Conservation (phyloP, 2,888 invertebrate species). For the Leptinotarsa haldemani region DNA sequence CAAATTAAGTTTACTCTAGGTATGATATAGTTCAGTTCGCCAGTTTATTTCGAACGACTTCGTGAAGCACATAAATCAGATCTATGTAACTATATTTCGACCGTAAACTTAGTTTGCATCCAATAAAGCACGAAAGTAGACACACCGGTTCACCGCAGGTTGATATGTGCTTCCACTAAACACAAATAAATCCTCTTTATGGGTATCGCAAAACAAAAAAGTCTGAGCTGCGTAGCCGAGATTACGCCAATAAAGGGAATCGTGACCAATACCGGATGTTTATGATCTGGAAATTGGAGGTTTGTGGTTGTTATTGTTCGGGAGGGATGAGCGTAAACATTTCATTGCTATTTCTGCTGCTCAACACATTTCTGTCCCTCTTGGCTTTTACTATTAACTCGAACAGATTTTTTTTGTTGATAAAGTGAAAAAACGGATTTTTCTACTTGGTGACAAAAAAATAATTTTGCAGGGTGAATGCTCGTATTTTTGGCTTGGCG, state of each 20-base stretch:
- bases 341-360: background rate
- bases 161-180: conserved; percentile 36
- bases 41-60: background rate
- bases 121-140: conserved; percentile 9
- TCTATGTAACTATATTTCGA: background rate
- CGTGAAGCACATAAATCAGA: background rate
- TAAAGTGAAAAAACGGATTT: too few relatives aligned
- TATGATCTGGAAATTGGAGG: conserved; percentile 10
- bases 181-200: conserved; percentile 41
- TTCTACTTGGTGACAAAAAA: too few relatives aligned
- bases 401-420: too few relatives aligned
- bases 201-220: conserved; percentile 37
- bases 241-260: conserved; percentile 6
- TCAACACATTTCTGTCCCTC: background rate
- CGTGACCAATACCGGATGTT: conserved; percentile 15
- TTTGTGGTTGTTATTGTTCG: conserved; percentile 6
- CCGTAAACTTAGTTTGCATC: conserved; percentile 1
- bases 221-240: background rate
- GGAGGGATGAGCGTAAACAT: conserved; percentile 2
- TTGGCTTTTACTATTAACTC: background rate
- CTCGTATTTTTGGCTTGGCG: too few relatives aligned
- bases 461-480: too few relatives aligned
- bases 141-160: conserved; percentile 11
- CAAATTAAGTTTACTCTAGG: background rate
- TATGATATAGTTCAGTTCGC: background rate